Evolutionary conservation across 1,140 invertebrate genomes (phyloP), one percentile per base, ranked within the genome.

Genomic region (Acromyrmex heyeri): DNA sequence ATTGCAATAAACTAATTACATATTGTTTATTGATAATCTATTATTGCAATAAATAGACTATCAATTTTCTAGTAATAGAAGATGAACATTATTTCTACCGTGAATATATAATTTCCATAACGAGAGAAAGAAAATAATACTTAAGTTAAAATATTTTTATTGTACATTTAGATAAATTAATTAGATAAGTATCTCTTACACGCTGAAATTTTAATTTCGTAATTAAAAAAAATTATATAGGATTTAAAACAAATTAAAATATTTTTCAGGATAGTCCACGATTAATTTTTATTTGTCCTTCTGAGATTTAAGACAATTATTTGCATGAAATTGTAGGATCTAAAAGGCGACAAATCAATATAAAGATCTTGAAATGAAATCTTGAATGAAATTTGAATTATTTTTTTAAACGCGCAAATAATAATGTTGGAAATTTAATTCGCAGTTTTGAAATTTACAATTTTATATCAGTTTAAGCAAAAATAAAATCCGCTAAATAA

Each of bases 381-480:
- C 21, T 21, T 21, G 21, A 38, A 8, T 7, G 34, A 38, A 38
- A 38, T 38, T 38, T 38, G 34, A 38, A 38, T 38, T 38, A 7
- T 38, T 38, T 38, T 5, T 38, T 38, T 7, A 38, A 24, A 75
- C 0, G 1, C 4, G 0, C 34, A 38, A 7, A 38, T 8, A 53
- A 70, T 18, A 14, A 55, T 73, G 14, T n/a, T n/a, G 6, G 34
- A 69, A 38, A 44, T 69, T 69, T 69, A 21, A 67, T 44, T 67
- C 7, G 0, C 12, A 2, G 30, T 64, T 34, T 30, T 1, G 0
- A 4, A 64, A 18, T 64, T 64, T 18, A n/a, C 12, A 21, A 44
- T 8, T 69, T 44, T 69, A 2, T 21, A 10, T 16, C 2, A 21
- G 2, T 8, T 30, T 21, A n/a, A 34, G n/a, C 10, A 18, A 38